Base-by-base conservation (phyloP, 2,888 invertebrate genomes). In the Acanthoscelides obtectus region DNA sequence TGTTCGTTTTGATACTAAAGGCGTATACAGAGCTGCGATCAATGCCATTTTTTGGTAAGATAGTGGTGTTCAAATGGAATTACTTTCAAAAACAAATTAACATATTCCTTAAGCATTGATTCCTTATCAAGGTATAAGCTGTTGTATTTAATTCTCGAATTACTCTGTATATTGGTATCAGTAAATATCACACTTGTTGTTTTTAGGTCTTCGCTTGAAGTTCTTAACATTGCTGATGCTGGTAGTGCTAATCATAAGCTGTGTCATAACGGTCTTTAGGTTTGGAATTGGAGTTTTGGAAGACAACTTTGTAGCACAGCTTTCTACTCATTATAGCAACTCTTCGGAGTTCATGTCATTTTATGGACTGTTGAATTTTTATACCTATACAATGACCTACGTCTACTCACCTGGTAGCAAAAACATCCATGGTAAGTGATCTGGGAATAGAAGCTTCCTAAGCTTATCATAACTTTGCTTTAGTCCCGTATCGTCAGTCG, bases 41-140 rank as follows among this genome's bases (percentile, higher is more conserved):
- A 64, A 98, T 99, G 98, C 98, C 98, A 75, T 98, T 94, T 87
- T 98, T 99, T 86, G 98, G 98, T 98, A 88, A 91, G 90, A 12
- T 45, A n/a, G n/a, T n/a, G n/a, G n/a, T n/a, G n/a, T n/a, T n/a
- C n/a, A n/a, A n/a, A n/a, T n/a, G n/a, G n/a, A n/a, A n/a, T n/a
- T n/a, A n/a, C n/a, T n/a, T n/a, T n/a, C n/a, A n/a, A n/a, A n/a
- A n/a, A n/a, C n/a, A n/a, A n/a, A n/a, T n/a, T n/a, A n/a, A n/a
- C n/a, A n/a, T n/a, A n/a, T n/a, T n/a, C n/a, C n/a, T n/a, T n/a
- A n/a, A n/a, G n/a, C n/a, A n/a, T n/a, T n/a, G n/a, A n/a, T n/a
- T n/a, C n/a, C n/a, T n/a, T n/a, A n/a, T n/a, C n/a, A n/a, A n/a
- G n/a, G n/a, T n/a, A n/a, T n/a, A n/a, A n/a, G n/a, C n/a, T n/a